Percentiles rank a stretch among this genome's conserved stretches.
These are phyloP conservation scores for Porites divaricata DNA, from an alignment of 92 coral and sea anemone species.

Conservation along the genomic window DNA sequence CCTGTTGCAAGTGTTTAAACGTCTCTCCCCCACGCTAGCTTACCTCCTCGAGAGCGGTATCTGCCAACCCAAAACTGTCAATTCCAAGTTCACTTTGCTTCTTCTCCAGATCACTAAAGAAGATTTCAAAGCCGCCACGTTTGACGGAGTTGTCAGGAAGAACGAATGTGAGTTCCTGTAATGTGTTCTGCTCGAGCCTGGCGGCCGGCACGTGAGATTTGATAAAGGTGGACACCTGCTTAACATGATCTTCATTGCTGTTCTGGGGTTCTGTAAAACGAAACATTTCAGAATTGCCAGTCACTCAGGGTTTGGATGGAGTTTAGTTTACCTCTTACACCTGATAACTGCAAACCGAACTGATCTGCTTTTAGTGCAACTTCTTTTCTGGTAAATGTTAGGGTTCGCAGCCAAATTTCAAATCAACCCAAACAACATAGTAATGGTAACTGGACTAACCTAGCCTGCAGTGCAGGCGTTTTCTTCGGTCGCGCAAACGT, in stretches of 20 bases:
- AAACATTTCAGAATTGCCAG: no score
- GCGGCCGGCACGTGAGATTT: slow-evolving; percentile 89
- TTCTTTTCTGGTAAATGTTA: no score
- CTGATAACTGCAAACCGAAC: no score
- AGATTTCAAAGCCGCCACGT: slow-evolving; percentile 87
- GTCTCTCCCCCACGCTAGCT: neutral
- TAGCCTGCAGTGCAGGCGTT: no score
- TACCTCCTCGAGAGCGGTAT: slow-evolving; percentile 95
- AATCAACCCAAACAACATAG: no score
- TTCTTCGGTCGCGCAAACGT: no score
- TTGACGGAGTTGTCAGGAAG: slow-evolving; percentile 93
- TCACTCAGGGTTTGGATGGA: no score
- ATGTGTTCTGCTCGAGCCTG: slow-evolving; percentile 82
- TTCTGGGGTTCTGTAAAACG: slow-evolving; percentile 23
- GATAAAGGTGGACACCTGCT: slow-evolving; percentile 72
- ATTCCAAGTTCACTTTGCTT: slow-evolving; percentile 81
- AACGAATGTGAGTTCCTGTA: slow-evolving; percentile 86
- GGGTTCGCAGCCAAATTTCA: no score
- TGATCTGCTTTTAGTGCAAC: no score
- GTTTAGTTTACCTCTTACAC: no score
- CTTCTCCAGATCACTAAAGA: slow-evolving; percentile 83
- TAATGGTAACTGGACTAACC: no score
- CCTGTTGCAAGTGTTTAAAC: neutral
- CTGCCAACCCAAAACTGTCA: slow-evolving; percentile 90
- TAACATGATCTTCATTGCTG: slow-evolving; percentile 57